Conservation (phyloP, 2,888 invertebrate genomes). For the Phytoseiulus persimilis region DNA sequence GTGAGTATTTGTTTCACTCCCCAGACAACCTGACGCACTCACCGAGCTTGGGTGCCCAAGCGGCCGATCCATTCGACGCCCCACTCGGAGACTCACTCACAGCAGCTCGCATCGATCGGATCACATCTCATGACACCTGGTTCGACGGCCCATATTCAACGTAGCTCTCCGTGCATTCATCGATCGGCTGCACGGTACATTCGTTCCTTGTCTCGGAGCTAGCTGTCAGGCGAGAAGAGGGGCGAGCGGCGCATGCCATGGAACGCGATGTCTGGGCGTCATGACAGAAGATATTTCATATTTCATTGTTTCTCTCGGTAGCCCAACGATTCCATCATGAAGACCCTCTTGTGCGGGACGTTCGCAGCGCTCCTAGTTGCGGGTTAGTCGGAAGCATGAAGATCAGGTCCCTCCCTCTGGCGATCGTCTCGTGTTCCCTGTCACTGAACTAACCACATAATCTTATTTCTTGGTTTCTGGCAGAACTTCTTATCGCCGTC, state of each 20-base stretch:
- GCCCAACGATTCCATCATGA: neutral
- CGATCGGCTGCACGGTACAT: neutral
- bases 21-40: too few species aligned
- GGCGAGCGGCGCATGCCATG: neutral
- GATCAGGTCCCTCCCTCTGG: neutral
- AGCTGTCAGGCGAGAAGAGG: too few species aligned
- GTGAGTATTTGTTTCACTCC: too few species aligned
- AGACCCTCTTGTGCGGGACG: neutral
- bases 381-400: neutral
- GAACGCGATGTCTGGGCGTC: neutral
- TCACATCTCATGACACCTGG: too few species aligned
- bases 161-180: neutral
- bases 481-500: neutral
- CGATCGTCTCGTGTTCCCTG: neutral
- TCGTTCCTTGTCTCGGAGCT: neutral
- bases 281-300: neutral
- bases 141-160: too few species aligned
- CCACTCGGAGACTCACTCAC: too few species aligned
- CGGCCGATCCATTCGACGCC: too few species aligned
- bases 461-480: neutral
- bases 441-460: neutral
- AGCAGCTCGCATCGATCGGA: too few species aligned
- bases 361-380: neutral
- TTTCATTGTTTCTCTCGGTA: neutral
- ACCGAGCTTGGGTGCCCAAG: too few species aligned